Conservation (phyloP, 92 coral and sea anemone species). For the Actinernus sp. region DNA sequence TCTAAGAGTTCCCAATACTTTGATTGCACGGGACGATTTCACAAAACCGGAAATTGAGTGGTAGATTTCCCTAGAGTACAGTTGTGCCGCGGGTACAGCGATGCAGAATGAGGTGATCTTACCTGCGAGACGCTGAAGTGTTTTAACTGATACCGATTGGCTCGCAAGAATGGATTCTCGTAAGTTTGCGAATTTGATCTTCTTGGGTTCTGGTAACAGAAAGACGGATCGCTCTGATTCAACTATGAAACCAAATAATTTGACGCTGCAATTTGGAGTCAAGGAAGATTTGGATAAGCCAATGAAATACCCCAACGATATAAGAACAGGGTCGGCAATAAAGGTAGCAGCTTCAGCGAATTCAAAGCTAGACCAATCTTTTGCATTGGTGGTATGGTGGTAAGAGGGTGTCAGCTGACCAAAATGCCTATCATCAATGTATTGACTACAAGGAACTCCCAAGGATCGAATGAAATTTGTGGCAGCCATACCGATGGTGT, state of each 20-base stretch:
- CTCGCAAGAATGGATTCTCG: constrained; percentile 7
- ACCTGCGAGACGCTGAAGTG: too few species aligned
- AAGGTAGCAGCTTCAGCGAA: not conserved
- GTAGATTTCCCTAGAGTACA: constrained; percentile 16
- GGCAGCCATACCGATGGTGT: constrained; percentile 27
- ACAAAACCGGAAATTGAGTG: not conserved
- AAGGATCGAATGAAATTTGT: constrained; percentile 25
- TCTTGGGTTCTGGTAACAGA: constrained; percentile 18
- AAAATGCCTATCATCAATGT: constrained; percentile 45
- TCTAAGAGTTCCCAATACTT: constrained; percentile 2
- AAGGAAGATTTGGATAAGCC: constrained; percentile 3
- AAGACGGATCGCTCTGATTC: constrained; percentile 25
- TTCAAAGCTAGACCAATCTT: not conserved
- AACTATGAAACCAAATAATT: constrained; percentile 25
- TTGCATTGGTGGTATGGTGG: not conserved
- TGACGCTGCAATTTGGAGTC: too few species aligned
- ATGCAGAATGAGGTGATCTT: too few species aligned
- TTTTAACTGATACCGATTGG: constrained; percentile 2
- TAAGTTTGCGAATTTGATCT: constrained; percentile 14
- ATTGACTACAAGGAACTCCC: constrained; percentile 25
- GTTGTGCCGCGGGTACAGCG: constrained; percentile 18
- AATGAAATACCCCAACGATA: constrained; percentile 6
- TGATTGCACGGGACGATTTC: not conserved
- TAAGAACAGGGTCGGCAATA: not conserved
- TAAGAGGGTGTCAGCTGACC: constrained; percentile 13